phyloP scores from a whole-genome alignment of 1,140 invertebrate species.

The Pseudomyrmex sp. region DNA sequence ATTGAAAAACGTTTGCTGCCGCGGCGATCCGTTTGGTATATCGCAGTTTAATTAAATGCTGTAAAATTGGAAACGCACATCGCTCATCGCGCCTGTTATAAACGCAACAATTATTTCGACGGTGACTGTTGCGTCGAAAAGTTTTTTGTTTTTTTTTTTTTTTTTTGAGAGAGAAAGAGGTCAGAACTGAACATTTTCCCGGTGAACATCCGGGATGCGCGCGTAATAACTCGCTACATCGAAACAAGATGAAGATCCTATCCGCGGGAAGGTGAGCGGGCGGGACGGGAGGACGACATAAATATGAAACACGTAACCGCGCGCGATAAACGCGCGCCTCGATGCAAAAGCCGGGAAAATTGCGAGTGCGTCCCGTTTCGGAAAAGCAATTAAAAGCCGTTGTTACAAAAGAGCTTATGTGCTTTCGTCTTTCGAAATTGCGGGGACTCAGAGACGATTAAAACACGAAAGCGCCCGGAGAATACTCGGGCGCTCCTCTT shows the following conservation, averaged over 20 bases:
- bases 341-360: slow-evolving; percentile 35
- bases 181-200: too few relatives aligned
- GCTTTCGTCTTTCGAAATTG: slow-evolving; percentile 51
- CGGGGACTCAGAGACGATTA: slow-evolving; percentile 42
- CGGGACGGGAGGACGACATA: not conserved
- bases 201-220: too few relatives aligned
- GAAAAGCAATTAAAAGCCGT: slow-evolving; percentile 52
- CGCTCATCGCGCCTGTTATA: not conserved
- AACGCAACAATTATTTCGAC: slow-evolving; percentile 38
- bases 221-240: not conserved
- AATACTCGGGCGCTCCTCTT: slow-evolving; percentile 23
- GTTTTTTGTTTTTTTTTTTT: too few relatives aligned
- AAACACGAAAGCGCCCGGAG: slow-evolving; percentile 39
- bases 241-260: not conserved
- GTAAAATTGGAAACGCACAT: slow-evolving; percentile 24
- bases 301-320: slow-evolving; percentile 49
- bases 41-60: slow-evolving; percentile 35
- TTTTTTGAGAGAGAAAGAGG: too few relatives aligned
- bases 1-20: slow-evolving; percentile 34
- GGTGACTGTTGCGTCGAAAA: too few relatives aligned
- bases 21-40: slow-evolving; percentile 12
- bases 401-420: slow-evolving; percentile 51
- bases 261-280: not conserved
- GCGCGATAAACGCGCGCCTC: slow-evolving; percentile 29
- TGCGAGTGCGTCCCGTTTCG: slow-evolving; percentile 39